These are phyloP conservation scores for Nerophis ophidion DNA, from an alignment of 2,113 vertebrate species.

Conservation along the genomic window DNA sequence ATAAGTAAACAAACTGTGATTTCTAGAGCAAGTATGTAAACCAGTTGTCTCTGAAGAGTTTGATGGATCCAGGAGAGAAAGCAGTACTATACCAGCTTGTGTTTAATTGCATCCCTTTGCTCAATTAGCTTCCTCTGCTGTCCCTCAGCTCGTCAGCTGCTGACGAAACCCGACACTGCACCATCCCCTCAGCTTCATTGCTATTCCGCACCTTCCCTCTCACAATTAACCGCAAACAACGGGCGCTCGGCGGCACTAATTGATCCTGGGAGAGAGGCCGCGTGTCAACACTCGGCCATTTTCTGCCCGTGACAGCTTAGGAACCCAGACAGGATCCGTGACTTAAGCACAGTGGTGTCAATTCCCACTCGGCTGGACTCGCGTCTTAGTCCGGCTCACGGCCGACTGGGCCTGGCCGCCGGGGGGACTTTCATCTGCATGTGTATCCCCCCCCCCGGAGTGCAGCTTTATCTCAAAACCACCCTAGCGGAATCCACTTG, in stretches of 20 bases:
- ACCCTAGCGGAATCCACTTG: constrained; percentile 18
- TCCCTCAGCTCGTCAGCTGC: background rate
- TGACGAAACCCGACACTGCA: background rate
- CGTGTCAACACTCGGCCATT: background rate
- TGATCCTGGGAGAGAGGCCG: background rate
- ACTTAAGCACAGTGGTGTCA: background rate
- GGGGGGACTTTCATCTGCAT: constrained; percentile 11
- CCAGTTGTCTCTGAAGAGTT: background rate
- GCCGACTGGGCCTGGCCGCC: background rate
- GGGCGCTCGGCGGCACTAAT: background rate
- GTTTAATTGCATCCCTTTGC: background rate
- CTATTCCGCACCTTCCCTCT: background rate
- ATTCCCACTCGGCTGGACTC: background rate
- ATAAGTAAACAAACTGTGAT: too few species aligned
- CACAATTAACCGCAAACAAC: background rate
- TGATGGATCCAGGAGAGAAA: background rate
- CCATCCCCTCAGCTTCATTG: background rate
- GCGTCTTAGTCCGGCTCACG: background rate
- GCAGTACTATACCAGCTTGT: background rate
- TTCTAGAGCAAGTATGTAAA: too few species aligned
- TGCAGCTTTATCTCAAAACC: constrained; percentile 35
- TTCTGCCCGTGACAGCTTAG: background rate
- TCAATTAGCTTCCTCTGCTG: background rate
- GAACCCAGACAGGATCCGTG: background rate
- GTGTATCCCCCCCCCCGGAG: constrained; percentile 15